Percentiles rank a stretch among this genome's conserved stretches.
phyloP scores from a whole-genome alignment of 2,797 vertebrate genomes.

The Alosa sapidissima region DNA sequence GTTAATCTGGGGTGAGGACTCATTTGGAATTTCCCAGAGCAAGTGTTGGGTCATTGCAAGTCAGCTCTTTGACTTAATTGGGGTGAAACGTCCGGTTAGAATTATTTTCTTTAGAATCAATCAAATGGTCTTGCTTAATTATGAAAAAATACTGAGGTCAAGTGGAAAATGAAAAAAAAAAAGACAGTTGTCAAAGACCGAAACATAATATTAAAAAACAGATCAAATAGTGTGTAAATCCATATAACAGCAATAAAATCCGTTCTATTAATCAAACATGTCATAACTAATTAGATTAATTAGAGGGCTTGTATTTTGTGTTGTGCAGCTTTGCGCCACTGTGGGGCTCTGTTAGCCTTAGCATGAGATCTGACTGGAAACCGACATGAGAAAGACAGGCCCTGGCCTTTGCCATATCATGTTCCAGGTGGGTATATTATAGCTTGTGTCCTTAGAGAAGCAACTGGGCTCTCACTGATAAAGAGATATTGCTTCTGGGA shows the following conservation, averaged over 20 bases:
- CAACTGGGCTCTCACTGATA: neutral
- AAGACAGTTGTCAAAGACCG: neutral
- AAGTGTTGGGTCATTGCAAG: neutral
- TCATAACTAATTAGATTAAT: neutral
- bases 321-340: neutral
- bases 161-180: neutral
- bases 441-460: neutral
- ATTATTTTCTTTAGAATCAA: neutral
- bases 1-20: neutral
- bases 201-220: neutral
- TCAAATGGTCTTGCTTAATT: neutral
- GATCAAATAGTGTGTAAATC: neutral
- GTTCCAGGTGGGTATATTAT: constrained; percentile 8
- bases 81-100: neutral
- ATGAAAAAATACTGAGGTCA: neutral
- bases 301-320: neutral
- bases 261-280: neutral
- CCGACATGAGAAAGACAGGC: neutral
- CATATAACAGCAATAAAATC: neutral
- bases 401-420: neutral
- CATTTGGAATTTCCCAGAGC: neutral
- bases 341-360: constrained; percentile 12
- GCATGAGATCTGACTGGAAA: neutral
- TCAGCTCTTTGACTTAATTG: neutral
- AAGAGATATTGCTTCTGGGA: constrained; percentile 11